phyloP scores from a whole-genome alignment of 2,113 vertebrate genomes.

The Oncorhynchus tshawytscha region DNA sequence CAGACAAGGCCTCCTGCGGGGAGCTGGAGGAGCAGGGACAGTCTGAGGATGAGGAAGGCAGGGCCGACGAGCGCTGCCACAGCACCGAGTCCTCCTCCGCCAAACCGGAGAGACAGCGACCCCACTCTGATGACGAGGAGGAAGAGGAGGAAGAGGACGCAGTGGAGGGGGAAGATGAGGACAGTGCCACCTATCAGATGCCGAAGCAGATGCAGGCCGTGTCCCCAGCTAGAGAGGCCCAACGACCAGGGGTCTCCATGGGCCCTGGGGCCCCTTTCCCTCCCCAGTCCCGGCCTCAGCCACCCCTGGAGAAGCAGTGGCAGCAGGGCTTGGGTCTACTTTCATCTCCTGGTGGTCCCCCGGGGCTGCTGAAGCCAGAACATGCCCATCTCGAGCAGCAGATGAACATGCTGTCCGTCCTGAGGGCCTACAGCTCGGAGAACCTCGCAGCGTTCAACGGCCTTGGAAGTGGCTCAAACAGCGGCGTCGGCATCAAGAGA shows the following conservation, averaged over 20 bases:
- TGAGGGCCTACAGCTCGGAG: constrained; percentile 95
- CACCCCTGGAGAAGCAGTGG: constrained; percentile 88
- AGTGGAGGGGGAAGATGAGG: constrained; percentile 64
- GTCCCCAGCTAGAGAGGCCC: constrained; percentile 61
- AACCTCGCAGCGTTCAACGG: constrained; percentile 93
- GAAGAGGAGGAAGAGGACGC: constrained; percentile 66
- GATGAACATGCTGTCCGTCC: constrained; percentile 96
- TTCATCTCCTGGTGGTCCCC: constrained; percentile 77
- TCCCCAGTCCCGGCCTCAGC: constrained; percentile 68
- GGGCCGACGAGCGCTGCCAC: constrained; percentile 63
- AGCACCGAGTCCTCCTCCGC: constrained; percentile 67
- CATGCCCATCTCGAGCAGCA: constrained; percentile 91
- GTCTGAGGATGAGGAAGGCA: constrained; percentile 84
- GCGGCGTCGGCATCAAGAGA: constrained; percentile 88
- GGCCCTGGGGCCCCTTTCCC: constrained; percentile 43
- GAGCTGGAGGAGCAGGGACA: constrained; percentile 82
- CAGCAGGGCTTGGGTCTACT: constrained; percentile 82
- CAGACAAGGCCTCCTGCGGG: constrained; percentile 83
- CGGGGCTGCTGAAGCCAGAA: constrained; percentile 84
- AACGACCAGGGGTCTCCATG: constrained; percentile 62
- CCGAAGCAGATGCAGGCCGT: constrained; percentile 65
- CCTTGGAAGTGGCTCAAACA: constrained; percentile 84
- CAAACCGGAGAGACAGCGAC: constrained; percentile 59
- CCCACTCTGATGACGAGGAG: constrained; percentile 61
- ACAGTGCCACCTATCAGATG: constrained; percentile 57